These are phyloP conservation scores for Stenopsyche tienmushanensis DNA, from an alignment of 1,140 invertebrate species.

Conservation along the genomic window DNA sequence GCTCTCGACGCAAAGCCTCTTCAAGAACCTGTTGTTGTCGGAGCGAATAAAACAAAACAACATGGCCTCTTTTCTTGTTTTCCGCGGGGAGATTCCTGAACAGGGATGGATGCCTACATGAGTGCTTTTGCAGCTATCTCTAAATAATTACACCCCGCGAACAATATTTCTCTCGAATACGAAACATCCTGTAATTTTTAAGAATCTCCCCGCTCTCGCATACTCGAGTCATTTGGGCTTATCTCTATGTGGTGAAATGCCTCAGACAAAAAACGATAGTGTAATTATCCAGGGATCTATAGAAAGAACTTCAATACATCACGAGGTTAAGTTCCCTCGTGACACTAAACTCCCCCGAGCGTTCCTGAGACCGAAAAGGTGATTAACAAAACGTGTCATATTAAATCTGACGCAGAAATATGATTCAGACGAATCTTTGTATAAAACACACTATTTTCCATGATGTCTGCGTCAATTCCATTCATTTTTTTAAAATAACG, in stretches of 20 bases:
- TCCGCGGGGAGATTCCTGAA: too few species aligned
- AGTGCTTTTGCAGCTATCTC: too few species aligned
- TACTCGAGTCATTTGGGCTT: too few species aligned
- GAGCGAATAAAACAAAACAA: slow-evolving; percentile 17
- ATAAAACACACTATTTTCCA: too few species aligned
- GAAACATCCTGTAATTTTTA: too few species aligned
- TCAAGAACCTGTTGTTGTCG: slow-evolving; percentile 18
- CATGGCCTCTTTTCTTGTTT: slow-evolving; percentile 4
- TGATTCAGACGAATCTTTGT: slow-evolving; percentile 2
- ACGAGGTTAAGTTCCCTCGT: slow-evolving; percentile 5
- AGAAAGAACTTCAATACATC: slow-evolving; percentile 16
- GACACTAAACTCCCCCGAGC: neutral
- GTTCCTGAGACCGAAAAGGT: slow-evolving; percentile 2
- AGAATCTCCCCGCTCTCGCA: too few species aligned
- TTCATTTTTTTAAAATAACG: too few species aligned
- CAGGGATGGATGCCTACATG: too few species aligned
- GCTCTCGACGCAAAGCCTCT: too few species aligned
- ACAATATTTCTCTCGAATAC: too few species aligned
- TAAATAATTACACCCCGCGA: too few species aligned
- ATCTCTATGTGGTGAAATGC: neutral
- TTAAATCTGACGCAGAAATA: slow-evolving; percentile 39
- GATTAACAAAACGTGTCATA: slow-evolving; percentile 41
- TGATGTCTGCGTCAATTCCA: too few species aligned
- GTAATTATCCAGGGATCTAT: slow-evolving; percentile 12
- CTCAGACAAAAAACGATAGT: slow-evolving; percentile 6